Percentiles rank a stretch among this genome's conserved stretches.
phyloP scores from a whole-genome alignment of 2,888 invertebrate genomes.

The Drosophila formosana region DNA sequence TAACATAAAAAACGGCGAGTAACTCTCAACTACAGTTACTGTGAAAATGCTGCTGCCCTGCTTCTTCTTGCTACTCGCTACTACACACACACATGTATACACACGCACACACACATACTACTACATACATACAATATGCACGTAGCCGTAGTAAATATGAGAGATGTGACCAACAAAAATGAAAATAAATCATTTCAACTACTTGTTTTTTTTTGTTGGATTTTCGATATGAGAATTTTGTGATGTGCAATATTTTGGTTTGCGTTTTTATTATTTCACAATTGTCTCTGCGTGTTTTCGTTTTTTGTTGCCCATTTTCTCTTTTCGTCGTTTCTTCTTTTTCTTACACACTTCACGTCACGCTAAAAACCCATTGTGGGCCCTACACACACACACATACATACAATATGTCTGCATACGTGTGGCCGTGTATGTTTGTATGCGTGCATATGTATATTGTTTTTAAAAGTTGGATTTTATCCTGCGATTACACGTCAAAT shows the following conservation, averaged over 20 bases:
- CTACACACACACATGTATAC: conserved; percentile 40
- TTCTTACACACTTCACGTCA: conserved; percentile 75
- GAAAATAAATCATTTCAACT: conserved; percentile 49
- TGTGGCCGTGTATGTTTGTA: conserved; percentile 47
- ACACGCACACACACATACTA: conserved; percentile 14
- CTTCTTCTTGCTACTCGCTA: conserved; percentile 52
- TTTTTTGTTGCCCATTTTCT: conserved; percentile 48
- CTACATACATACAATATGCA: conserved; percentile 21
- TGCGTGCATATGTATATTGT: conserved; percentile 56
- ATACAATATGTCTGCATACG: conserved; percentile 47
- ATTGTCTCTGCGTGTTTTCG: conserved; percentile 68
- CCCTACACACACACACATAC: conserved; percentile 35
- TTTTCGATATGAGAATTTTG: conserved; percentile 20
- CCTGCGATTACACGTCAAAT: conserved; percentile 48
- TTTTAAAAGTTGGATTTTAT: conserved; percentile 38
- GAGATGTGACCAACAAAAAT: conserved; percentile 34
- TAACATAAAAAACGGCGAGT: conserved; percentile 49
- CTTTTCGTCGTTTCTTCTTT: conserved; percentile 54
- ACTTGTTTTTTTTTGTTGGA: conserved; percentile 50
- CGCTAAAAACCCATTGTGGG: conserved; percentile 64
- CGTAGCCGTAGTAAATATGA: conserved; percentile 43
- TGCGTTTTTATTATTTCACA: conserved; percentile 63
- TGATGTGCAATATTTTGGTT: conserved; percentile 44
- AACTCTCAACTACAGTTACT: conserved; percentile 53
- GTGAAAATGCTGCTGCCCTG: conserved; percentile 58